Percentiles rank a stretch among this genome's conserved stretches.
phyloP scores from a whole-genome alignment of 2,888 invertebrate genomes.

The Hydrotaea diabolus region DNA sequence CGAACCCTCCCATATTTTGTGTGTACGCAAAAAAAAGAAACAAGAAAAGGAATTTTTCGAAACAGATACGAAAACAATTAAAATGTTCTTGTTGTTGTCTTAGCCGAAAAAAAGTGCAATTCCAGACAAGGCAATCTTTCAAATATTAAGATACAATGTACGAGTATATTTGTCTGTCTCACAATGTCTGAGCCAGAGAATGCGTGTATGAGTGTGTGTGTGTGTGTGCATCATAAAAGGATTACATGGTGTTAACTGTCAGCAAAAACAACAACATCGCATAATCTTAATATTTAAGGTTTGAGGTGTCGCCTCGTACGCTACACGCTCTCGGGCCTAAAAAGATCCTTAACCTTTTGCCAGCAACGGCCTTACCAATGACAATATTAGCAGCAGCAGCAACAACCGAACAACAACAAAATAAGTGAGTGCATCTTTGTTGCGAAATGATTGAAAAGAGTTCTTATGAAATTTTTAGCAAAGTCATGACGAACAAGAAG shows the following conservation, averaged over 20 bases:
- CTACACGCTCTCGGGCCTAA: slow-evolving; percentile 9
- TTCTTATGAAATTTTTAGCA: slow-evolving; percentile 41
- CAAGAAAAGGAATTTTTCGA: neutral
- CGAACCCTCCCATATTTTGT: slow-evolving; percentile 7
- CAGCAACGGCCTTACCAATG: neutral
- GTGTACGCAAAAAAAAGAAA: slow-evolving; percentile 16
- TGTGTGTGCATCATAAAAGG: slow-evolving; percentile 37
- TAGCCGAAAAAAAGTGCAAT: slow-evolving; percentile 2
- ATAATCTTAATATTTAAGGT: slow-evolving; percentile 43
- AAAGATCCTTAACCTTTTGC: slow-evolving; percentile 41
- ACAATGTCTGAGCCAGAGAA: too few species aligned
- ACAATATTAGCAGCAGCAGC: neutral
- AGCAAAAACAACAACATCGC: slow-evolving; percentile 32
- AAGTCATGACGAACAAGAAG: slow-evolving; percentile 37
- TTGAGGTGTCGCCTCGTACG: slow-evolving; percentile 21
- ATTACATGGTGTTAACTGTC: slow-evolving; percentile 49
- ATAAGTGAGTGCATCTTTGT: slow-evolving; percentile 39
- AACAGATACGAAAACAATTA: slow-evolving; percentile 11
- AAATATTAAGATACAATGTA: slow-evolving; percentile 8
- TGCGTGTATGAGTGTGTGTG: neutral
- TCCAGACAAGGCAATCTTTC: neutral
- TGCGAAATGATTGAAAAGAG: slow-evolving; percentile 43
- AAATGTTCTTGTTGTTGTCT: neutral
- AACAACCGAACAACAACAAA: slow-evolving; percentile 18
- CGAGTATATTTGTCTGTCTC: neutral